A percentile compares a stretch with the other conserved stretches of the same genome.
These are phyloP conservation scores for Eulithis testata DNA, from an alignment of 2,888 invertebrate genomes.

Conservation along the genomic window DNA sequence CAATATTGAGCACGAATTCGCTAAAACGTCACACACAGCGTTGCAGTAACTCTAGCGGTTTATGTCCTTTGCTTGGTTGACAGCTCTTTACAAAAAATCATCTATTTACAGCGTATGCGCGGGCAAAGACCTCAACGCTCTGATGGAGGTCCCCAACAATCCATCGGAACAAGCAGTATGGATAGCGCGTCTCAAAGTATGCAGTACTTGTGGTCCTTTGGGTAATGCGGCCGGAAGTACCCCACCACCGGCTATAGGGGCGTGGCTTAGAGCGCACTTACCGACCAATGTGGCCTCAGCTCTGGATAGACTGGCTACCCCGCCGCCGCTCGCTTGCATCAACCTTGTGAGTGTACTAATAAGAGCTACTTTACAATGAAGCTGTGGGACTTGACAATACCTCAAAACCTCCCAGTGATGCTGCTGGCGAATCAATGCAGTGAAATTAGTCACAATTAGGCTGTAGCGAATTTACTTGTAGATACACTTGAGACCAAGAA, in stretches of 20 bases:
- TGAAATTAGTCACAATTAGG: too few species aligned
- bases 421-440: too few species aligned
- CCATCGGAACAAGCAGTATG: constrained; percentile 62
- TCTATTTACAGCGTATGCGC: constrained; percentile 61
- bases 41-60: too few species aligned
- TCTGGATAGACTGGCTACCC: constrained; percentile 63
- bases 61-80: too few species aligned
- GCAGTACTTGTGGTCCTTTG: constrained; percentile 57
- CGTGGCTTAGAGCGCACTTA: constrained; percentile 71
- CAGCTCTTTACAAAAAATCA: too few species aligned
- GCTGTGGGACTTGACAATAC: not conserved
- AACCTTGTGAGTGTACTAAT: constrained; percentile 54
- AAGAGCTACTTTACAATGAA: constrained; percentile 9
- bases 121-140: constrained; percentile 63
- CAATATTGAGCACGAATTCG: too few species aligned
- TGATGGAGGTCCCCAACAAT: constrained; percentile 56
- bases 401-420: too few species aligned
- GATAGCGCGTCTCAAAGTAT: constrained; percentile 64
- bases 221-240: constrained; percentile 53
- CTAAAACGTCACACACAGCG: too few species aligned
- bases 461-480: too few species aligned
- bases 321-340: constrained; percentile 64
- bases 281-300: constrained; percentile 64
- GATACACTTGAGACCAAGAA: too few species aligned
- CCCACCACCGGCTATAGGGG: constrained; percentile 64